phyloP scores from a whole-genome alignment of 2,797 vertebrate species.

The Chanos chanos region DNA sequence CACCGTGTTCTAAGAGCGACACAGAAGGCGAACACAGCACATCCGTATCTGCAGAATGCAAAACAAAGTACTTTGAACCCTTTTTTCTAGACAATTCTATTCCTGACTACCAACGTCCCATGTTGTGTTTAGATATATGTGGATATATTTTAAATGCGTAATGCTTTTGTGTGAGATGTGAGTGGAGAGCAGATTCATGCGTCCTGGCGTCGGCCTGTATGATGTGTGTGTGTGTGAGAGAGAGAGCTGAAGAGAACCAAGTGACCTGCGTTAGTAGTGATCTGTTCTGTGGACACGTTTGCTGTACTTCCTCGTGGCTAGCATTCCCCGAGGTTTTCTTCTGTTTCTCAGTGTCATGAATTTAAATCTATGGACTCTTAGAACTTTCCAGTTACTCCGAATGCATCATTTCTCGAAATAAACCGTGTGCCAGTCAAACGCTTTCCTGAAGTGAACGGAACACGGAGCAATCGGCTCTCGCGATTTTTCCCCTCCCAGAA shows the following conservation, averaged over 20 bases:
- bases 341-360: slow-evolving; percentile 81
- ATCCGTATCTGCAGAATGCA: too few species aligned
- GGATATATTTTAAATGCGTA: too few species aligned
- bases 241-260: slow-evolving; percentile 54
- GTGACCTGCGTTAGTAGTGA: slow-evolving; percentile 77
- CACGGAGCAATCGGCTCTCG: slow-evolving; percentile 31
- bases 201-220: background rate
- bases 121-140: too few species aligned
- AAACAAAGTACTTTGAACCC: too few species aligned
- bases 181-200: background rate
- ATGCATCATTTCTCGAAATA: slow-evolving; percentile 64
- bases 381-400: slow-evolving; percentile 79
- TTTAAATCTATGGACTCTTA: slow-evolving; percentile 79
- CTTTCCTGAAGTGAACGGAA: too few species aligned
- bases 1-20: too few species aligned
- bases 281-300: slow-evolving; percentile 82
- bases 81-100: too few species aligned
- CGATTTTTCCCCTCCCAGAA: slow-evolving; percentile 43
- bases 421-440: too few species aligned
- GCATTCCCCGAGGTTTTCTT: slow-evolving; percentile 77
- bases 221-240: background rate
- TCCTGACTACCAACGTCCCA: too few species aligned
- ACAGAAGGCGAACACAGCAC: too few species aligned
- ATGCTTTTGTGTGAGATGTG: too few species aligned
- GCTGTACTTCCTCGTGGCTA: slow-evolving; percentile 75